Percentiles rank a stretch among this genome's conserved stretches.
Conservation (phyloP, 2,888 invertebrate genomes). For the Dinocampus coccinellae region DNA sequence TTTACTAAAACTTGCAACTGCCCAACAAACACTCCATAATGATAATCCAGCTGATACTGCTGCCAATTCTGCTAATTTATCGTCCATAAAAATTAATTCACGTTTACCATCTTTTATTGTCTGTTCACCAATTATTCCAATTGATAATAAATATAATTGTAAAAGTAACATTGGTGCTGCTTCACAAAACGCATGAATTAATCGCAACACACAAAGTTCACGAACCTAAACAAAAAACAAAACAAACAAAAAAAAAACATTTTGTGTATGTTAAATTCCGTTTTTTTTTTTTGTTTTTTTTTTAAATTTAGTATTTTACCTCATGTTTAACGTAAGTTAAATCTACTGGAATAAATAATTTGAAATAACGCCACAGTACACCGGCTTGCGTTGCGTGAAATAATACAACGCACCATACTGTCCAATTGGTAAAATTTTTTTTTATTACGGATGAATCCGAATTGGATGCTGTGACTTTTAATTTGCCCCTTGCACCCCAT, state of each 20-base stretch:
- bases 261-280: no score
- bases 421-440: conserved; percentile 57
- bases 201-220: conserved; percentile 80
- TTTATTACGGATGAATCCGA: conserved; percentile 48
- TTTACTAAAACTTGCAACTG: conserved; percentile 90
- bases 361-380: conserved; percentile 85
- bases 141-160: conserved; percentile 81
- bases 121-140: conserved; percentile 50
- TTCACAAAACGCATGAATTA: conserved; percentile 90
- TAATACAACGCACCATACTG: conserved; percentile 71
- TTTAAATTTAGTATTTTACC: conserved; percentile 67
- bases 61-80: conserved; percentile 80
- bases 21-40: conserved; percentile 90
- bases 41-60: conserved; percentile 86
- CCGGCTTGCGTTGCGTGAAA: conserved; percentile 80
- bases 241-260: no score
- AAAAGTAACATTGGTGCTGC: conserved; percentile 90
- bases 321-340: conserved; percentile 86
- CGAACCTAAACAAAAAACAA: conserved; percentile 67
- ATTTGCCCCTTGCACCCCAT: conserved; percentile 65
- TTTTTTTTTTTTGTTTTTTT: conserved; percentile 7
- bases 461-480: conserved; percentile 47
- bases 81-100: conserved; percentile 57
- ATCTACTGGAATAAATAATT: conserved; percentile 87
- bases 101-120: conserved; percentile 46